A percentile compares a stretch with the other conserved stretches of the same genome.
phyloP scores from a whole-genome alignment of 2,797 vertebrate species.

The Chrosomus eos region DNA sequence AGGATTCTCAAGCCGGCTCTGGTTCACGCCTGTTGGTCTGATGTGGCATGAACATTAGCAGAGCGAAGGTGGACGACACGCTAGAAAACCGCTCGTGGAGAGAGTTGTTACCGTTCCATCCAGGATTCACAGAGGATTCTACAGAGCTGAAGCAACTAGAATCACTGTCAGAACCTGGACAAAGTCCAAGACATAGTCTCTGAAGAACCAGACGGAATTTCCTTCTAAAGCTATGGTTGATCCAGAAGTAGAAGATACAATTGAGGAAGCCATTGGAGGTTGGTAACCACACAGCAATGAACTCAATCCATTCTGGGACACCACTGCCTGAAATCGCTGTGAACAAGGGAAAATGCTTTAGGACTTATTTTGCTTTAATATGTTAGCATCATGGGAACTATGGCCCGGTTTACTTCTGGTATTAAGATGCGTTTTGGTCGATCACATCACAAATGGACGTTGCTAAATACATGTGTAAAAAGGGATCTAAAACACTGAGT shows the following conservation, averaged over 20 bases:
- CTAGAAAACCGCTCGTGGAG: conserved; percentile 79
- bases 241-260: conserved; percentile 91
- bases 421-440: too few relatives aligned
- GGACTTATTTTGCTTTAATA: background rate
- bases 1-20: background rate
- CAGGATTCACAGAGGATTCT: conserved; percentile 60
- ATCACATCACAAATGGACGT: too few relatives aligned
- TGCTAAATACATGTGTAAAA: too few relatives aligned
- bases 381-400: background rate
- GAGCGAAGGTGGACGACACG: conserved; percentile 81
- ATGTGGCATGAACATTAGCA: conserved; percentile 67
- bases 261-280: conserved; percentile 88
- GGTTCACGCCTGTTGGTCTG: conserved; percentile 54
- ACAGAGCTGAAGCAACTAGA: conserved; percentile 51
- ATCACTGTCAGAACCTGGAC: conserved; percentile 63
- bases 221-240: conserved; percentile 83
- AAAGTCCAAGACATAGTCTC: conserved; percentile 68
- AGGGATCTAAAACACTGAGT: too few relatives aligned
- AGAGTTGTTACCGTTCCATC: conserved; percentile 69
- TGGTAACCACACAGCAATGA: conserved; percentile 86
- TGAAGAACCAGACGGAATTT: conserved; percentile 78
- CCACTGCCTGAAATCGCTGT: conserved; percentile 77
- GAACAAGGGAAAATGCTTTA: conserved; percentile 3
- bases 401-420: too few relatives aligned
- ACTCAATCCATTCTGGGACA: conserved; percentile 85